These are phyloP conservation scores for Sciurus carolinensis DNA, from an alignment of 2,797 vertebrate genomes.

Conservation along the genomic window DNA sequence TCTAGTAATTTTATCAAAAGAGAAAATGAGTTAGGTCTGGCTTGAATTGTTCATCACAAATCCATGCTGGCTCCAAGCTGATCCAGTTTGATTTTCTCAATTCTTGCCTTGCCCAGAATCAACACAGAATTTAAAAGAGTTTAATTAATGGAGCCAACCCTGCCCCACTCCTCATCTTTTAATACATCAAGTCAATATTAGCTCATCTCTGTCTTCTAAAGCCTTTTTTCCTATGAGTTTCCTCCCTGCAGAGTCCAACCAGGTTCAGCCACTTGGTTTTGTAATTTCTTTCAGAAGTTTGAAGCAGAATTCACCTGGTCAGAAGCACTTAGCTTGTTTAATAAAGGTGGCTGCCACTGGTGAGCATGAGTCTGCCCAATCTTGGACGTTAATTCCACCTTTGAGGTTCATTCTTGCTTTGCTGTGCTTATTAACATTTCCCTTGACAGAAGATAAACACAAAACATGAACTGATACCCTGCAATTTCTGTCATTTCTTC, in stretches of 20 bases:
- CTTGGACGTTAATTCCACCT: not conserved
- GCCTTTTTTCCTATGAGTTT: not conserved
- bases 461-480: not conserved
- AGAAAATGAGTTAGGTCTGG: constrained; percentile 77
- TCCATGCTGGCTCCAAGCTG: constrained; percentile 56
- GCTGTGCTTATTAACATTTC: not conserved
- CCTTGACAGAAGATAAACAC: not conserved
- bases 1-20: constrained; percentile 79
- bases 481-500: not conserved
- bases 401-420: not conserved
- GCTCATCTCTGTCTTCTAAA: not conserved
- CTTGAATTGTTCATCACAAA: constrained; percentile 74
- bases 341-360: not conserved
- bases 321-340: not conserved
- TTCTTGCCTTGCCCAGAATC: constrained; percentile 69
- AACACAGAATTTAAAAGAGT: constrained; percentile 70
- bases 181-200: constrained; percentile 56
- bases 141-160: constrained; percentile 50
- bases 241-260: not conserved
- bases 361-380: not conserved
- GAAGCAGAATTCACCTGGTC: not conserved
- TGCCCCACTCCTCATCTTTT: not conserved
- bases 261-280: not conserved
- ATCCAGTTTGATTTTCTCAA: constrained; percentile 71
- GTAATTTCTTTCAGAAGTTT: constrained; percentile 2